These are phyloP conservation scores for Drosophila nigricruria DNA, from an alignment of 2,888 invertebrate genomes.

Conservation along the genomic window DNA sequence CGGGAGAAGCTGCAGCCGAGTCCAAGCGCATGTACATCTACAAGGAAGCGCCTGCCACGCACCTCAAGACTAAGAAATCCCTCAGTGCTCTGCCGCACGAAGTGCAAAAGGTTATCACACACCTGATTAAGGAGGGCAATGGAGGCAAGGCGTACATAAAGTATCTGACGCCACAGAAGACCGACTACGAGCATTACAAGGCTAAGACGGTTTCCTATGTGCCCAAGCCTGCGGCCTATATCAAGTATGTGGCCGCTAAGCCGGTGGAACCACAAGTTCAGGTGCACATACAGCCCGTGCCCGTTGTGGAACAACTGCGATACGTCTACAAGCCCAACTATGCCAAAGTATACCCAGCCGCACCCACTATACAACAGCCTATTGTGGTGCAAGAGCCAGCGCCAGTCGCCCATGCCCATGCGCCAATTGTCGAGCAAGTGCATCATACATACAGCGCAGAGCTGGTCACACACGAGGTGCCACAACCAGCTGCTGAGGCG, in stretches of 20 bases:
- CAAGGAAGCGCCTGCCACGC: slow-evolving; percentile 59
- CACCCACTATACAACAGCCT: slow-evolving; percentile 65
- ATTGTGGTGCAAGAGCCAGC: slow-evolving; percentile 71
- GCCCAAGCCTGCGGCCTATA: slow-evolving; percentile 46
- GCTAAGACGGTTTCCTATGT: slow-evolving; percentile 37
- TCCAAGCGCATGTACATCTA: slow-evolving; percentile 74
- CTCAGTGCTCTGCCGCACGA: slow-evolving; percentile 75
- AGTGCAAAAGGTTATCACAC: slow-evolving; percentile 82
- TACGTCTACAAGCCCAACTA: slow-evolving; percentile 74
- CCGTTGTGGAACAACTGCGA: slow-evolving; percentile 79
- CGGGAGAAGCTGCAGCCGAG: slow-evolving; percentile 59
- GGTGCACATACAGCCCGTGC: slow-evolving; percentile 79
- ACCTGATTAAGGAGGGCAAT: slow-evolving; percentile 73
- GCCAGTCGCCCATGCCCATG: not conserved
- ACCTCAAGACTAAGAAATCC: slow-evolving; percentile 75
- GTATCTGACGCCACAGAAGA: slow-evolving; percentile 71
- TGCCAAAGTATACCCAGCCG: slow-evolving; percentile 29
- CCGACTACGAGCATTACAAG: slow-evolving; percentile 70
- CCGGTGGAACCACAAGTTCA: slow-evolving; percentile 55
- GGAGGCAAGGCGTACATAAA: slow-evolving; percentile 79
- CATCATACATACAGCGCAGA: slow-evolving; percentile 69
- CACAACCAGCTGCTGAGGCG: not conserved
- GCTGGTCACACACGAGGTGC: slow-evolving; percentile 11
- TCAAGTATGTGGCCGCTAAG: slow-evolving; percentile 57
- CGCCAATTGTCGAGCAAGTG: slow-evolving; percentile 48